Evolutionary conservation across 1,140 invertebrate species (phyloP).

Genomic region (Watersipora subatra): DNA sequence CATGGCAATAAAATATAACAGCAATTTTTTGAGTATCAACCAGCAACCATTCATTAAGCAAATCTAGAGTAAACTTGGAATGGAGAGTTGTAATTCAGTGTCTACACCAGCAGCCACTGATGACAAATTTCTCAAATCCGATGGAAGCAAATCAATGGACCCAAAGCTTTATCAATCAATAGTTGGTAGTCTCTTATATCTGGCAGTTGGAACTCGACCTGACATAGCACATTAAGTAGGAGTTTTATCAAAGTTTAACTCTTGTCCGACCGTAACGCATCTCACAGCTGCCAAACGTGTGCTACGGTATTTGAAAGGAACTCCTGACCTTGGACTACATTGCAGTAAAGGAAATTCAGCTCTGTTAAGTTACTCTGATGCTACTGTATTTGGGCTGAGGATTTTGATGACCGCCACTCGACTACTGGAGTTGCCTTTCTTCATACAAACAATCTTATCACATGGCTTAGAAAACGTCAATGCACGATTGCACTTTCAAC

Average conservation of each 20-base stretch:
- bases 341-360: constrained; percentile 7
- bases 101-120: neutral
- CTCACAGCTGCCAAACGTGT: constrained; percentile 11
- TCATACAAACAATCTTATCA: constrained; percentile 6
- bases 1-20: neutral
- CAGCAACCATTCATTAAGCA: neutral
- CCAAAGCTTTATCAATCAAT: constrained; percentile 6
- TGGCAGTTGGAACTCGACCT: constrained; percentile 11
- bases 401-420: constrained; percentile 5
- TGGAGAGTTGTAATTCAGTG: neutral
- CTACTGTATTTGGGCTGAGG: constrained; percentile 7
- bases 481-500: constrained; percentile 39
- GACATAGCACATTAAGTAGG: constrained; percentile 9
- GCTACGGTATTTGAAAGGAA: constrained; percentile 10
- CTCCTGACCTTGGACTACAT: constrained; percentile 7
- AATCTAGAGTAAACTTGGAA: neutral
- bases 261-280: constrained; percentile 2
- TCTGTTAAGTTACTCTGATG: constrained; percentile 9
- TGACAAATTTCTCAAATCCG: neutral
- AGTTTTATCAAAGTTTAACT: constrained; percentile 11
- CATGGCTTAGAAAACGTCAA: constrained; percentile 43
- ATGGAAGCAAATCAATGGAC: constrained; percentile 6
- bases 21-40: neutral
- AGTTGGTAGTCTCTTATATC: constrained; percentile 11
- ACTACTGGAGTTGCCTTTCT: constrained; percentile 7